Evolutionary conservation across 2,113 vertebrate species (phyloP).

Genomic region (cattle (Bos taurus)): ARS-UCD2.0 NC_037338.1:48007501-48008000

Average conservation of each 20-base stretch:
- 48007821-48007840: conserved; percentile 34
- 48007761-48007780: conserved; percentile 33
- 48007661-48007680: background rate
- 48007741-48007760: conserved; percentile 6
- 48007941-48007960: conserved; percentile 47
- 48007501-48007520: conserved; percentile 77
- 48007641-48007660: background rate
- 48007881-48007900: conserved; percentile 52
- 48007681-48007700: background rate
- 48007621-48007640: background rate
- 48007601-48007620: conserved; percentile 34
- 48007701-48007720: background rate
- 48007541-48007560: conserved; percentile 80
- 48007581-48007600: conserved; percentile 86
- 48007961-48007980: conserved; percentile 49
- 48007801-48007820: background rate
- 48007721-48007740: conserved; percentile 12
- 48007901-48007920: conserved; percentile 40
- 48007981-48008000: conserved; percentile 42
- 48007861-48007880: conserved; percentile 45
- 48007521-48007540: conserved; percentile 80
- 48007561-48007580: conserved; percentile 91
- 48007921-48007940: conserved; percentile 48
- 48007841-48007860: conserved; percentile 2
- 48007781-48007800: conserved; percentile 37